Conservation (phyloP, 2,888 invertebrate species). For the Agrotis ipsilon region DNA sequence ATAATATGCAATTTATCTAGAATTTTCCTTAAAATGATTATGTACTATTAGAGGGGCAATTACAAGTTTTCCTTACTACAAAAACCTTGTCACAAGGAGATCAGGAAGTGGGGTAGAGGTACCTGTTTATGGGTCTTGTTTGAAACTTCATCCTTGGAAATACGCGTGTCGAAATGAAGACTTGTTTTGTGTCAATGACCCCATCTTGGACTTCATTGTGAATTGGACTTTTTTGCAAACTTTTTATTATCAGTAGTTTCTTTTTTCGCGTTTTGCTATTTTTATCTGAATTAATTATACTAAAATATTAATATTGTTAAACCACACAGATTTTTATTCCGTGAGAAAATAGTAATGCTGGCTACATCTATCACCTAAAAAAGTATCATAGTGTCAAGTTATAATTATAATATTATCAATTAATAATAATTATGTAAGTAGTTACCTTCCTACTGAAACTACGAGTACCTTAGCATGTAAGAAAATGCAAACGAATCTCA, state of each 20-base stretch:
- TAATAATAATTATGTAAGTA: no score
- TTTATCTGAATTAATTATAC: background rate
- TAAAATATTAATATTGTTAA: background rate
- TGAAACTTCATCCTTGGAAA: constrained; percentile 7
- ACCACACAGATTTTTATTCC: background rate
- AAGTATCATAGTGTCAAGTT: no score
- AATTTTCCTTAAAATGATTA: constrained; percentile 44
- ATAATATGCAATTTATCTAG: constrained; percentile 12
- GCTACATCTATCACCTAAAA: no score
- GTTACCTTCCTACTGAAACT: no score
- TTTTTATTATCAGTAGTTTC: background rate
- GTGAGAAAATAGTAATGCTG: background rate
- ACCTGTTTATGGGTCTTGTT: constrained; percentile 20
- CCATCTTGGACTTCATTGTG: constrained; percentile 6
- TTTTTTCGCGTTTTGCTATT: background rate
- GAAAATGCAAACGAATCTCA: no score
- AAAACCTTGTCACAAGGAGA: constrained; percentile 60
- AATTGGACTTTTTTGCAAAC: constrained; percentile 1
- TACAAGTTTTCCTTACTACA: constrained; percentile 39
- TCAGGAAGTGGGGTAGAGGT: constrained; percentile 51
- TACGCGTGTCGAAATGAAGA: constrained; percentile 10
- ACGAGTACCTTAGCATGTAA: no score
- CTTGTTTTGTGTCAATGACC: constrained; percentile 37
- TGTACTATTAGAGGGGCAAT: constrained; percentile 16
- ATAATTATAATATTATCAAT: no score